Conservation (phyloP, 2,113 vertebrate species). For the Trogon melanurus region DNA sequence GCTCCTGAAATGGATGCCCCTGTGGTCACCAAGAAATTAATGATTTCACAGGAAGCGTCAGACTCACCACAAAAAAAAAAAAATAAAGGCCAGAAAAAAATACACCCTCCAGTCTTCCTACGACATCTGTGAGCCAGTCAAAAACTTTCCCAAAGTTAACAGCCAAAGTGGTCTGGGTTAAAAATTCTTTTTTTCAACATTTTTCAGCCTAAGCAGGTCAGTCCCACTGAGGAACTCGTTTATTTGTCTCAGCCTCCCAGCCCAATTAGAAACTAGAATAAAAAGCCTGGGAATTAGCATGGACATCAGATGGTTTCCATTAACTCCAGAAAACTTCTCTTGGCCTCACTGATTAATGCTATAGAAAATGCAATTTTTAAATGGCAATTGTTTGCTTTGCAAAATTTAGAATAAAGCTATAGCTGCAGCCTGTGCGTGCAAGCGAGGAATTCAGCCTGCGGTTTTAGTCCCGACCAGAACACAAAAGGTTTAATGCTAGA, state of each 20-base stretch:
- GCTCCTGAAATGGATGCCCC: neutral
- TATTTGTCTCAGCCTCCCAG: constrained; percentile 10
- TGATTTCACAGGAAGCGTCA: neutral
- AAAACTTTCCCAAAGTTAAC: constrained; percentile 19
- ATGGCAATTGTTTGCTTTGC: constrained; percentile 38
- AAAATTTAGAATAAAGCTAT: neutral
- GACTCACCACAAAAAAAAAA: neutral
- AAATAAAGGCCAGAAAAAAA: neutral
- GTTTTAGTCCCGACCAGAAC: neutral
- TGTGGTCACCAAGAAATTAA: neutral
- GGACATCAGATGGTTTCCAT: constrained; percentile 65
- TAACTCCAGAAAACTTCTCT: constrained; percentile 25
- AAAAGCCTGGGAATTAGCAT: constrained; percentile 52
- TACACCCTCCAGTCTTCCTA: neutral
- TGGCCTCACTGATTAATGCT: neutral
- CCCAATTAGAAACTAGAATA: constrained; percentile 34
- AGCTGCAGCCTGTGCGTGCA: neutral
- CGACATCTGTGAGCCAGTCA: neutral
- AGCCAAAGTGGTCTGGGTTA: constrained; percentile 2
- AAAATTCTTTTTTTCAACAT: neutral
- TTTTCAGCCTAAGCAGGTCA: constrained; percentile 42
- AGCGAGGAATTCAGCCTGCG: neutral
- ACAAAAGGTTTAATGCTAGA: neutral
- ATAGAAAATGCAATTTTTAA: neutral
- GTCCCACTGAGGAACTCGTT: neutral